Conservation (phyloP, 1,140 invertebrate species). For the Cryptotermes secundus region DNA sequence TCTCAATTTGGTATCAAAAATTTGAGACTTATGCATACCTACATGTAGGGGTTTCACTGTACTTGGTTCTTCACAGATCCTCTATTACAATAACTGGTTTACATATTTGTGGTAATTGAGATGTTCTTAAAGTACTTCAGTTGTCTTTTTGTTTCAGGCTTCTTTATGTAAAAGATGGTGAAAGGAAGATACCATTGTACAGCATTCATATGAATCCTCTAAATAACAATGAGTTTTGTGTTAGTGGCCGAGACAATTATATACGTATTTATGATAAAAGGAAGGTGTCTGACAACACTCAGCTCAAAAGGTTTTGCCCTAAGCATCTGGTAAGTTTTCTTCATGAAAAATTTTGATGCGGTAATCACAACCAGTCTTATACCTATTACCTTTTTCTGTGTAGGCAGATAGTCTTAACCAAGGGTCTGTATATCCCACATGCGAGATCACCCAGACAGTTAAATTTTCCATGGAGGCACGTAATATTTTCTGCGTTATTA, state of each 20-base stretch:
- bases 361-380: constrained; percentile 26
- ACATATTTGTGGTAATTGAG: no score
- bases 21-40: no score
- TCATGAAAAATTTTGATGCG: not conserved
- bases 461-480: no score
- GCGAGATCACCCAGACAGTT: no score
- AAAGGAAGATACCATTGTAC: constrained; percentile 70
- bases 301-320: constrained; percentile 59
- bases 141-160: constrained; percentile 53
- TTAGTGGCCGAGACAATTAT: constrained; percentile 68
- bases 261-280: constrained; percentile 70
- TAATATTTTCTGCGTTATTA: no score
- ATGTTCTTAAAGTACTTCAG: no score
- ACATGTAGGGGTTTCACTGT: no score
- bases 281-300: constrained; percentile 46
- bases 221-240: constrained; percentile 74
- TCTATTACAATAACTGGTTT: no score
- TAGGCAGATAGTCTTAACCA: no score
- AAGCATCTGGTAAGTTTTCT: constrained; percentile 52
- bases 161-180: constrained; percentile 61
- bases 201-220: constrained; percentile 84
- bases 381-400: not conserved
- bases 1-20: no score
- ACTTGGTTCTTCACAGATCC: no score
- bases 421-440: no score